phyloP scores from a whole-genome alignment of 1,140 invertebrate species.

The Drosophila elegans region DNA sequence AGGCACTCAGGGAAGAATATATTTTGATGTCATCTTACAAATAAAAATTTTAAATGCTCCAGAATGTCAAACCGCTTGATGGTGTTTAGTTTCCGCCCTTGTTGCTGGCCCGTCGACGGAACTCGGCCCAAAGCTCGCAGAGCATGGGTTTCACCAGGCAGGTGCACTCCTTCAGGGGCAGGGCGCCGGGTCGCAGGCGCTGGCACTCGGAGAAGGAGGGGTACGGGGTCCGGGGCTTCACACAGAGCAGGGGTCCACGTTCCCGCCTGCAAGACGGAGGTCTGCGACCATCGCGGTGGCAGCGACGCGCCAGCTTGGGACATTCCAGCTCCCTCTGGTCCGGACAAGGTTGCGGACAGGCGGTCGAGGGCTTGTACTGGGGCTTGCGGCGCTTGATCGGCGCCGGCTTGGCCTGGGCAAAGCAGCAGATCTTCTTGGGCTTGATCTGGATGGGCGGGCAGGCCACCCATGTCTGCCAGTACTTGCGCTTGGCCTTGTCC shows the following conservation, averaged over 20 bases:
- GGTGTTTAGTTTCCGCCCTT: conserved; percentile 1
- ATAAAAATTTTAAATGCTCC: background rate
- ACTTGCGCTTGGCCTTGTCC: conserved; percentile 70
- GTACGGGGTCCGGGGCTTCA: conserved; percentile 60
- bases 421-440: conserved; percentile 68
- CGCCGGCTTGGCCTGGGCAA: conserved; percentile 22
- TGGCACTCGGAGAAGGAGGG: conserved; percentile 59
- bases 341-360: conserved; percentile 30
- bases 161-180: conserved; percentile 42
- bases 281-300: conserved; percentile 42
- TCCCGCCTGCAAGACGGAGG: conserved; percentile 29
- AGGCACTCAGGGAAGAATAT: conserved; percentile 1
- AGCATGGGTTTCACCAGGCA: conserved; percentile 49
- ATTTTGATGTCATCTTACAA: background rate
- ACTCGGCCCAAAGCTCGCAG: conserved; percentile 59
- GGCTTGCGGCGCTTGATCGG: conserved; percentile 52
- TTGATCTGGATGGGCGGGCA: conserved; percentile 63
- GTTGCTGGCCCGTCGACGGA: conserved; percentile 1
- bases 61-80: background rate
- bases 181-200: background rate
- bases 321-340: background rate
- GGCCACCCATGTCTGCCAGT: conserved; percentile 79
- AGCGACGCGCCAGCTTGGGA: conserved; percentile 36
- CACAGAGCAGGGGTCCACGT: conserved; percentile 10
- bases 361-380: conserved; percentile 27